Evolutionary conservation across 1,140 invertebrate species (phyloP), one percentile per base, ranked within the genome.

Genomic region (Triops cancriformis): DNA sequence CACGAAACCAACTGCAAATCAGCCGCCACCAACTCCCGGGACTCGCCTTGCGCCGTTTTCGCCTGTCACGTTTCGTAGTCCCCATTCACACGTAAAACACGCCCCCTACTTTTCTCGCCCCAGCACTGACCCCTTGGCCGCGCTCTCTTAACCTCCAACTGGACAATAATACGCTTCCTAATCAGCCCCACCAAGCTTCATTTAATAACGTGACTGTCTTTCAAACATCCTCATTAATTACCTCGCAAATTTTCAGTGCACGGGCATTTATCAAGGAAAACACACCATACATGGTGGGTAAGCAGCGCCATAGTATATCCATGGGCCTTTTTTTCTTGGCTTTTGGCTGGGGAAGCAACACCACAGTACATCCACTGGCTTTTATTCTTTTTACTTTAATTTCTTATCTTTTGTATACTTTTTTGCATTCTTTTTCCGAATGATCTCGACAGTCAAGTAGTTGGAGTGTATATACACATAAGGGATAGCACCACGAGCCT

Each of bases 1-100:
- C 51, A 64, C 51, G 51, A 64, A 64, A 64, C 18, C 51, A 64
- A 64, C 51, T 64, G 51, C 51, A 64, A 64, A 64, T 64, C 51
- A 64, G 51, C 51, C 51, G 51, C 51, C 51, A 64, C 51, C 51
- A 64, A 64, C 51, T 64, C 51, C 31, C 31, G 31, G 51, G 51
- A 64, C 51, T 64, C 51, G 4, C 31, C 51, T 23, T 64, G 51
- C 51, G 51, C 51, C 51, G 51, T n/a, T 64, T 64, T 14, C 18
- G 31, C 51, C 51, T 64, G 51, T 64, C 51, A 64, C 51, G 51
- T 64, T 37, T 37, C 31, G 31, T 37, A 37, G 2, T 64, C n/a
- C 51, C 5, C 51, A 64, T 64, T 64, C 51, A 64, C 51, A 64
- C 23, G 10, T 23, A 64, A 18, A 64, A 64, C 51, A 64, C 51